Conservation (phyloP, 2,113 vertebrate genomes). For the Gambusia holbrooki region DNA sequence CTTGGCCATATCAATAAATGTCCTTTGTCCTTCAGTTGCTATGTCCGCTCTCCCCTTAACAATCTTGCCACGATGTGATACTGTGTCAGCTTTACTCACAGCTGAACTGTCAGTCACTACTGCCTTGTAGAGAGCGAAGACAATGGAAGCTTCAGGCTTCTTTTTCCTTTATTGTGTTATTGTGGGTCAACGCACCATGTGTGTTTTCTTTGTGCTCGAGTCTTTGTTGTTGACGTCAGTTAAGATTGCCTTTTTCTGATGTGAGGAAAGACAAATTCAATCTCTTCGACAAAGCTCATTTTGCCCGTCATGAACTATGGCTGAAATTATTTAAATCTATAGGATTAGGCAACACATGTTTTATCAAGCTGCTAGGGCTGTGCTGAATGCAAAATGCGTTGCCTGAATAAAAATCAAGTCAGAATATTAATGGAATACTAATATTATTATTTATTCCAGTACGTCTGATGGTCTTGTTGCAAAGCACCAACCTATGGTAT, state of each 20-base stretch:
- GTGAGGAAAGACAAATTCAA: slow-evolving; percentile 38
- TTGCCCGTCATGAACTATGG: slow-evolving; percentile 52
- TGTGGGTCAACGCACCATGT: slow-evolving; percentile 66
- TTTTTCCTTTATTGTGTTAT: slow-evolving; percentile 59
- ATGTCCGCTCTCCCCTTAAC: slow-evolving; percentile 64
- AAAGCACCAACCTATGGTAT: not conserved
- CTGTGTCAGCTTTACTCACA: slow-evolving; percentile 70
- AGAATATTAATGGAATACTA: no score
- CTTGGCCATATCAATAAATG: slow-evolving; percentile 74
- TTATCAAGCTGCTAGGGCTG: slow-evolving; percentile 50
- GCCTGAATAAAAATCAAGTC: no score
- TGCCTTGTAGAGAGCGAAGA: slow-evolving; percentile 55
- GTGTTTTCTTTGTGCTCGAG: slow-evolving; percentile 58
- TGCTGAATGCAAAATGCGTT: slow-evolving; percentile 56
- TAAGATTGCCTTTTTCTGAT: slow-evolving; percentile 50
- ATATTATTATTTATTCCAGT: not conserved
- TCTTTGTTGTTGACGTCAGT: slow-evolving; percentile 21
- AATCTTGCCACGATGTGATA: slow-evolving; percentile 56
- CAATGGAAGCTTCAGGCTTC: slow-evolving; percentile 65
- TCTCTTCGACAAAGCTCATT: slow-evolving; percentile 47
- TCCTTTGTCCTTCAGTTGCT: slow-evolving; percentile 64
- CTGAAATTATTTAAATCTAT: slow-evolving; percentile 51
- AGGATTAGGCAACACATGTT: slow-evolving; percentile 53
- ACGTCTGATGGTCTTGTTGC: not conserved
- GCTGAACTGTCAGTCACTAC: slow-evolving; percentile 66